phyloP scores from a whole-genome alignment of 2,888 invertebrate genomes.

The Dicyrtomina minuta region DNA sequence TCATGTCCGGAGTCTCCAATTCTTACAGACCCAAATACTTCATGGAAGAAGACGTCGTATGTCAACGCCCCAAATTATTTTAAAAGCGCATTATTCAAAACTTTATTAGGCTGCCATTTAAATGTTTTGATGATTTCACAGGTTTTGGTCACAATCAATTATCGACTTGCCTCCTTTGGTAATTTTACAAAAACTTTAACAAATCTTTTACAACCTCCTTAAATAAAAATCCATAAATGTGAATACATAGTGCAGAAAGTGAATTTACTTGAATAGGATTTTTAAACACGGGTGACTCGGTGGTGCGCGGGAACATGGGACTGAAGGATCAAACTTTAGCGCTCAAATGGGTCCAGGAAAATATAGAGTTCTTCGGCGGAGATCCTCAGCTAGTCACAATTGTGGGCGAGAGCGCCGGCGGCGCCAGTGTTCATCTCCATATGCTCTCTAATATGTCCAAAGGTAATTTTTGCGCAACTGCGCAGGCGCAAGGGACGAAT shows the following conservation, averaged over 20 bases:
- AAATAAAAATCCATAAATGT: no score
- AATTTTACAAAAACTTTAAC: no score
- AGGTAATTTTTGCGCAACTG: background rate
- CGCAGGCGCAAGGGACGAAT: background rate
- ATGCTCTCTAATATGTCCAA: conserved; percentile 14
- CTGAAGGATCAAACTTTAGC: conserved; percentile 26
- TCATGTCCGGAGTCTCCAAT: conserved; percentile 39
- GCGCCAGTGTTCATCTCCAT: conserved; percentile 17
- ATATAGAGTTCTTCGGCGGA: conserved; percentile 25
- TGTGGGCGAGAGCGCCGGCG: conserved; percentile 23
- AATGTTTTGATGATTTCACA: no score
- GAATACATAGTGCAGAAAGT: no score
- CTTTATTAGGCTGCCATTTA: background rate
- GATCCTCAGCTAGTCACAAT: conserved; percentile 14
- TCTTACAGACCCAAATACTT: conserved; percentile 34
- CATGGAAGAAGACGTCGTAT: conserved; percentile 34
- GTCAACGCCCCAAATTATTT: no score
- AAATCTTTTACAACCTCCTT: no score
- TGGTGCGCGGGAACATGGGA: conserved; percentile 21
- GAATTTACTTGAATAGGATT: conserved; percentile 8
- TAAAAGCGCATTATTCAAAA: background rate
- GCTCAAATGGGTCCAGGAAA: conserved; percentile 25
- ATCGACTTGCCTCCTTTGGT: conserved; percentile 27
- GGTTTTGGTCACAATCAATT: conserved; percentile 25
- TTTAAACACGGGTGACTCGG: conserved; percentile 23